Percentiles rank a stretch among this genome's conserved stretches.
Evolutionary conservation across 2,888 invertebrate species (phyloP).

Genomic region (Gymnosoma rotundatum): DNA sequence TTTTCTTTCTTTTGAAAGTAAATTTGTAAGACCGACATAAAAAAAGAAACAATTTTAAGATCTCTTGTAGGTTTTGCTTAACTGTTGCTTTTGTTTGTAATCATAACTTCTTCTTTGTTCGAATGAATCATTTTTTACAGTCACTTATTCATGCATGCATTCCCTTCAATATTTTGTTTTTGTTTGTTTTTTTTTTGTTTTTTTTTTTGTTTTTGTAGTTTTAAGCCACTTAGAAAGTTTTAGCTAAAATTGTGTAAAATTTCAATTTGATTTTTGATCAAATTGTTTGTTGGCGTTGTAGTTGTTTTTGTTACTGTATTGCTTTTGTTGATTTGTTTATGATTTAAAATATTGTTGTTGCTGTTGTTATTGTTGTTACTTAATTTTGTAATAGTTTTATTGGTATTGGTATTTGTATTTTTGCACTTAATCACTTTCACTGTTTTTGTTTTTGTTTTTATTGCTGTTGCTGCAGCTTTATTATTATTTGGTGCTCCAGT

Average conservation of each 20-base stretch:
- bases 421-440: conserved; percentile 71
- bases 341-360: conserved; percentile 70
- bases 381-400: conserved; percentile 65
- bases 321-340: conserved; percentile 58
- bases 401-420: conserved; percentile 60
- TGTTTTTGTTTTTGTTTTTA: conserved; percentile 36
- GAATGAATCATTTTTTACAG: conserved; percentile 25
- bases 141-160: neutral
- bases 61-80: neutral
- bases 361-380: conserved; percentile 67
- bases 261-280: conserved; percentile 71
- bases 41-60: neutral
- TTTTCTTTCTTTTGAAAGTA: neutral
- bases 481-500: conserved; percentile 10
- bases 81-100: neutral
- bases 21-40: neutral
- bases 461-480: conserved; percentile 15
- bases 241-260: conserved; percentile 64
- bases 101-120: conserved; percentile 4
- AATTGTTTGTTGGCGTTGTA: conserved; percentile 70
- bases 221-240: conserved; percentile 60
- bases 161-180: neutral
- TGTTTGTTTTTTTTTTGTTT: neutral
- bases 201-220: neutral
- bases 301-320: conserved; percentile 69